phyloP scores from a whole-genome alignment of 92 coral and sea anemone species.

The Pocillopora meandrina region DNA sequence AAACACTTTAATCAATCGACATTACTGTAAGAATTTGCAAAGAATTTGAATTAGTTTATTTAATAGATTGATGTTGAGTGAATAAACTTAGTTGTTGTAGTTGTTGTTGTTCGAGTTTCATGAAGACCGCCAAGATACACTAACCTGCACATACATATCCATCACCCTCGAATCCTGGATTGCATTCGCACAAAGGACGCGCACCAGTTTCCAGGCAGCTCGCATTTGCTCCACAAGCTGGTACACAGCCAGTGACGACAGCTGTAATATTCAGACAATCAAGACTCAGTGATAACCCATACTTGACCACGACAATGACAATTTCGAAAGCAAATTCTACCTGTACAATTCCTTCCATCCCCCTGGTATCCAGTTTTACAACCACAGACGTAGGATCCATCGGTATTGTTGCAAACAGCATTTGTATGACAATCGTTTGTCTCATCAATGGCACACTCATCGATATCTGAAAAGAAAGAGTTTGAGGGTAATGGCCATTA shows the following conservation, averaged over 20 bases:
- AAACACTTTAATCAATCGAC: no score
- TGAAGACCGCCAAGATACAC: background rate
- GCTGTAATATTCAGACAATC: conserved; percentile 3
- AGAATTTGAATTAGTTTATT: no score
- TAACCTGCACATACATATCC: conserved; percentile 56
- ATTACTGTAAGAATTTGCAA: no score
- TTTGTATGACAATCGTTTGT: background rate
- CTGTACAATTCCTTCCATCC: conserved; percentile 44
- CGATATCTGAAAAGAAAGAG: conserved; percentile 18
- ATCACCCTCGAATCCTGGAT: conserved; percentile 57
- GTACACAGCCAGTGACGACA: conserved; percentile 13
- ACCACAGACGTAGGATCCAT: conserved; percentile 13
- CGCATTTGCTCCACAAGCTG: conserved; percentile 45
- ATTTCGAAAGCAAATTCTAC: conserved; percentile 3
- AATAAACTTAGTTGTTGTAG: no score
- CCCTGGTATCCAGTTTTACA: conserved; percentile 41
- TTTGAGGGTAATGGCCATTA: no score
- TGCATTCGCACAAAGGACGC: conserved; percentile 42
- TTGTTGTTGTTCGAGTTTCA: no score
- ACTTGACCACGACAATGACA: background rate
- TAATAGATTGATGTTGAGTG: no score
- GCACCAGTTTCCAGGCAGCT: conserved; percentile 40
- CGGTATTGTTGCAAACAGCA: background rate
- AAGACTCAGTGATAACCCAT: background rate
- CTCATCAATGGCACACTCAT: conserved; percentile 29